Base-by-base conservation (phyloP, 2,888 invertebrate species). In the Polyploca ridens region DNA sequence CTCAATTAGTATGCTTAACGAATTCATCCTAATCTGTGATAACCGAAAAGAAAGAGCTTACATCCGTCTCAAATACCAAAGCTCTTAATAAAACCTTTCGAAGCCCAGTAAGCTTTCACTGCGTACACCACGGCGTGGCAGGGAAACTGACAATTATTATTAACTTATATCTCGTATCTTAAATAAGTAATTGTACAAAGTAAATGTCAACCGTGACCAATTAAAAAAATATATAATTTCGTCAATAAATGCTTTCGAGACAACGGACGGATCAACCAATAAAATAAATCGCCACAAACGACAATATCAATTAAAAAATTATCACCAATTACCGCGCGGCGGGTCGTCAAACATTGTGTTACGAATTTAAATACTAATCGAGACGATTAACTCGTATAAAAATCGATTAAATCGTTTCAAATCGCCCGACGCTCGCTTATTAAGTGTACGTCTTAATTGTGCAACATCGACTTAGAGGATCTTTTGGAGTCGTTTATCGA, bases 291-390 rank as follows among this genome's bases (percentile, higher is more conserved):
- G 77, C 75, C 65, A 67, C 73, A 68, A 61, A 71, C 76, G 68
- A 82, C 77, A 78, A 83, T 84, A 86, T 85, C 86, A 87, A 89
- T 90, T 88, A 88, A 88, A 89, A 88, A 88, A 88, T 88, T 85
- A 90, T 86, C 82, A 86, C 86, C 90, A 87, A 91, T 90, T 85
- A 90, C 73, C 72, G 69, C 87, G 62, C 90, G 78, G 84, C 90
- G 83, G 90, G 92, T 82, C 80, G 84, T 81, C 85, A 75, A 76
- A 83, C 83, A 83, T 84, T 83, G 84, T 86, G 84, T 86, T 87
- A 85, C 83, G 80, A 85, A 88, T 90, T 87, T 85, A 83, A 87
- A 89, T 89, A 88, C 87, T 84, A 88, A 90, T 87, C 84, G 86
- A 77, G 78, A 77, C 78, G 61, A 61, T 79, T 80, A 81, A 84